Base-by-base conservation (phyloP, 2,888 invertebrate genomes). In the Torymus aiolomorphi region DNA sequence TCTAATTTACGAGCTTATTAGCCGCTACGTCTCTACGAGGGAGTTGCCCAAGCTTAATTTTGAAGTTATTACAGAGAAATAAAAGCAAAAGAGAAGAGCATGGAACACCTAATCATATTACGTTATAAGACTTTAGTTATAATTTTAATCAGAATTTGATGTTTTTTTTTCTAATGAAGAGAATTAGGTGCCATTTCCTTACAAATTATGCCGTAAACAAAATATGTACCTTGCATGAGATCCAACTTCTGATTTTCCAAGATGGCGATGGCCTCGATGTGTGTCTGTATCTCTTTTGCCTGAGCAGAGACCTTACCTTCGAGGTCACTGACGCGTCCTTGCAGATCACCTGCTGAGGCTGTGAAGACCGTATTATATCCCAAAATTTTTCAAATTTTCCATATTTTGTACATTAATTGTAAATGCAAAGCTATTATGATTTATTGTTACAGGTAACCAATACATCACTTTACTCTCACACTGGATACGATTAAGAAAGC, bases 221-320 rank as follows among this genome's bases (percentile, higher is more conserved):
- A 42, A 42, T 42, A 42, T 42, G 8, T 92, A 93, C 93, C 93
- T 92, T 94, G 94, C 80, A 92, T 93, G 84, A 94, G 92, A 88
- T 94, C 94, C 85, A 93, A 92, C 87, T 95, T 95, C 87, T 95
- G 94, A 83, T 94, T 92, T 89, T 94, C 94, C 80, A 94, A 89
- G 80, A 92, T 91, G 84, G 93, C 92, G 82, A 94, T 93, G 69
- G 93, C 92, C 85, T 92, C 92, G 57, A 93, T 89, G 87, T 93
- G 92, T 78, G 91, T 89, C 87, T 94, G 92, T 79, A 91, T 88
- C 84, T 90, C 90, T 83, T 87, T 86, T 72, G 85, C 83, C 84
- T 90, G 90, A 81, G 86, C 83, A 62, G 86, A 84, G 82, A 88
- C 86, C 83, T 87, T 88, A 85, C 84, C 86, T 86, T 90, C 90